A percentile compares a stretch with the other conserved stretches of the same genome.
Conservation (phyloP, 2,113 vertebrate species). For the Mobula birostris region DNA sequence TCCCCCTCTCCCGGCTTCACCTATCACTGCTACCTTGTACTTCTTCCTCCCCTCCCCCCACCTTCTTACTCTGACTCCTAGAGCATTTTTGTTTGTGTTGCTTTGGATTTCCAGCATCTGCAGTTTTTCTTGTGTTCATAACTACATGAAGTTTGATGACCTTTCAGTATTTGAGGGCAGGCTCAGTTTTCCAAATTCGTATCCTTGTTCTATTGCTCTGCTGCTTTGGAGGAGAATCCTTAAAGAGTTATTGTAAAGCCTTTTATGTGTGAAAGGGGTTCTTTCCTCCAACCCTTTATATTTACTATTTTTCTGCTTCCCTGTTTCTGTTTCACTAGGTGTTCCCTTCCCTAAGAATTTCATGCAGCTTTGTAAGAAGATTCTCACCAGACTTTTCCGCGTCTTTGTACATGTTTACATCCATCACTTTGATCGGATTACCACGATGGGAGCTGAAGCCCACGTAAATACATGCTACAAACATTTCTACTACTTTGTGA, state of each 20-base stretch:
- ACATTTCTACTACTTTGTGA: slow-evolving; percentile 96
- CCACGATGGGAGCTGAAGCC: slow-evolving; percentile 89
- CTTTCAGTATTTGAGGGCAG: background rate
- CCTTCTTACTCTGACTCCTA: too few relatives aligned
- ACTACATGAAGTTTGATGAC: background rate
- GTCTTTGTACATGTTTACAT: slow-evolving; percentile 98
- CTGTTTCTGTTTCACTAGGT: slow-evolving; percentile 56
- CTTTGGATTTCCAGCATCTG: too few relatives aligned
- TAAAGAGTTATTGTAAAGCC: background rate
- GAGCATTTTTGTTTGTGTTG: too few relatives aligned
- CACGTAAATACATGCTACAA: slow-evolving; percentile 98
- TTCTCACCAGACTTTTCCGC: slow-evolving; percentile 88
- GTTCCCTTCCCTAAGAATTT: slow-evolving; percentile 96
- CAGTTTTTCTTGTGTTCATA: too few relatives aligned
- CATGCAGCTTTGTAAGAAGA: slow-evolving; percentile 96
- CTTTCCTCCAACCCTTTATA: background rate
- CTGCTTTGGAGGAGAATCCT: background rate
- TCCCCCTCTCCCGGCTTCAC: too few relatives aligned
- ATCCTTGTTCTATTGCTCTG: background rate
- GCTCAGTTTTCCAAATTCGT: background rate
- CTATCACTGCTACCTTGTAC: too few relatives aligned
- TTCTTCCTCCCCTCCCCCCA: too few relatives aligned
- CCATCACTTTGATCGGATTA: slow-evolving; percentile 94
- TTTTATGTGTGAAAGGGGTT: slow-evolving; percentile 11
- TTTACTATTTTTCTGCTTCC: slow-evolving; percentile 28